Percentiles rank a stretch among this genome's conserved stretches.
Conservation (phyloP, 2,113 vertebrate species). For the Piaya cayana region DNA sequence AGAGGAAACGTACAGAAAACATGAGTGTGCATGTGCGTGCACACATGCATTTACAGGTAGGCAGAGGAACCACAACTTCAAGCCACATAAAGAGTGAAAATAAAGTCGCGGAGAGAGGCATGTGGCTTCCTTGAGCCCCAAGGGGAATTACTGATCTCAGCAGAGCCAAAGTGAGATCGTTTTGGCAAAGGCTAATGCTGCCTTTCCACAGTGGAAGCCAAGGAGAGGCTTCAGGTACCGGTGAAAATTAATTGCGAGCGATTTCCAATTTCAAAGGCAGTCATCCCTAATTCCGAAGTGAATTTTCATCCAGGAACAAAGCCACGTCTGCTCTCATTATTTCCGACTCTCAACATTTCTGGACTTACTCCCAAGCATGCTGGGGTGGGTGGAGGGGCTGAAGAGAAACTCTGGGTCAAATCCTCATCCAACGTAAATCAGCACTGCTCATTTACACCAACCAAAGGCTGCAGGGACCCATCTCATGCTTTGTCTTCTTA, state of each 20-base stretch:
- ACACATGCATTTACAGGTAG: not conserved
- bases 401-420: constrained; percentile 37
- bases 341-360: constrained; percentile 56
- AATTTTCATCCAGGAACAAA: constrained; percentile 67
- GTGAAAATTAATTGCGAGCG: constrained; percentile 21
- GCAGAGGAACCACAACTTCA: not conserved
- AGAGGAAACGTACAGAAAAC: not conserved
- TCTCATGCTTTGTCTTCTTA: constrained; percentile 61
- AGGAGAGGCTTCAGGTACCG: not conserved
- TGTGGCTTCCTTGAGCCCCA: not conserved
- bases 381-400: constrained; percentile 40
- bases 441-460: constrained; percentile 28
- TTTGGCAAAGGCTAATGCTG: constrained; percentile 27
- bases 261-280: constrained; percentile 58
- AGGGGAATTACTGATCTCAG: not conserved
- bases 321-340: constrained; percentile 41
- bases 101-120: not conserved
- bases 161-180: constrained; percentile 55
- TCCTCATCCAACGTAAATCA: constrained; percentile 15
- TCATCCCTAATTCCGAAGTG: constrained; percentile 50
- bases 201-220: constrained; percentile 2
- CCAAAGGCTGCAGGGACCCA: constrained; percentile 22
- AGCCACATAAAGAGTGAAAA: not conserved
- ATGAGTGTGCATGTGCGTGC: not conserved
- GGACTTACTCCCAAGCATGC: constrained; percentile 43